Percentiles rank a stretch among this genome's conserved stretches.
phyloP scores from a whole-genome alignment of 2,797 vertebrate genomes.

The Sebastes hubbsi region DNA sequence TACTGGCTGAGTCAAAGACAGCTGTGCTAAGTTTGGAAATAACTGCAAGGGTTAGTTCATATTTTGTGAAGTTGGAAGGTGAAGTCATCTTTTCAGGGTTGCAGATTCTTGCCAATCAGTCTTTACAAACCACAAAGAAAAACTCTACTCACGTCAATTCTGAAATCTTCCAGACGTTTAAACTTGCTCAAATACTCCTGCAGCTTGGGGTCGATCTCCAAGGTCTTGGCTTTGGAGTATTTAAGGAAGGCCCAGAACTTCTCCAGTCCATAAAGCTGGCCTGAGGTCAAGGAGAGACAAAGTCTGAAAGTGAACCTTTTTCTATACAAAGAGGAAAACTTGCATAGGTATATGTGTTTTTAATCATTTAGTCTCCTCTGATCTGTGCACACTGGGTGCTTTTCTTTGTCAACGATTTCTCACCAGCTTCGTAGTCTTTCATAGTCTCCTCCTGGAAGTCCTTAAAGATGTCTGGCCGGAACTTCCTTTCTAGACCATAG shows the following conservation, averaged over 20 bases:
- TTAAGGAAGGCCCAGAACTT: constrained; percentile 99
- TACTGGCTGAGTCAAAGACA: too few species aligned
- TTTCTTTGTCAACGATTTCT: constrained; percentile 27
- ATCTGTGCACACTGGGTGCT: neutral
- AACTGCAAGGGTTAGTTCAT: too few species aligned
- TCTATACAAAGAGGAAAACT: neutral
- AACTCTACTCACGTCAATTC: constrained; percentile 90
- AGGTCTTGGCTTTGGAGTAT: constrained; percentile 96
- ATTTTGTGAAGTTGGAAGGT: neutral
- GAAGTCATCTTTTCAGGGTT: neutral
- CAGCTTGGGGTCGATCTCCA: constrained; percentile 95
- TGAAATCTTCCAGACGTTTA: constrained; percentile 97
- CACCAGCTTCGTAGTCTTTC: constrained; percentile 96
- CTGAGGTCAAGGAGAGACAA: constrained; percentile 65
- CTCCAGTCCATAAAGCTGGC: constrained; percentile 97
- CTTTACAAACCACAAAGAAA: neutral
- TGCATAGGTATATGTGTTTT: neutral
- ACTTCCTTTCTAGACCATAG: constrained; percentile 97
- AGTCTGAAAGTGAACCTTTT: neutral
- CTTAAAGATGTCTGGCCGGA: constrained; percentile 96
- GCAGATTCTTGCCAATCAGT: neutral
- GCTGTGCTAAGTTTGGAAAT: too few species aligned
- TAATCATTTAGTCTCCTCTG: neutral
- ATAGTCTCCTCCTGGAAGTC: constrained; percentile 98
- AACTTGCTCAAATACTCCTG: constrained; percentile 95